These are phyloP conservation scores for Melanostoma scalare DNA, from an alignment of 2,888 invertebrate species.

Conservation along the genomic window DNA sequence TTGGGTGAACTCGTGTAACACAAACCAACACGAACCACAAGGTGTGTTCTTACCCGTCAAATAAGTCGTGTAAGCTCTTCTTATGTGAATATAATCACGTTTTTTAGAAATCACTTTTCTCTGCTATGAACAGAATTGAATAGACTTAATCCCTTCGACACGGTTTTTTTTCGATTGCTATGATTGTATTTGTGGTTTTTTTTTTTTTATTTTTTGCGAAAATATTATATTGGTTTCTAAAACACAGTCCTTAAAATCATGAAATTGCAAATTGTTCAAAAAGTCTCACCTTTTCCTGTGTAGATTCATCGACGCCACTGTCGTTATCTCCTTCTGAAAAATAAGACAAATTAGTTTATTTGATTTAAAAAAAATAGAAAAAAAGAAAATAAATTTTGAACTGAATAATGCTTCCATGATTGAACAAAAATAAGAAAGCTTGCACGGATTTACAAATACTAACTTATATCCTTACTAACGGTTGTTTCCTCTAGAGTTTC, in stretches of 20 bases:
- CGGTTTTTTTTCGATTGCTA: too few relatives aligned
- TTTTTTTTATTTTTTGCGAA: background rate
- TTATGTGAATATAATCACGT: too few relatives aligned
- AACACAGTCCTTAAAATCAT: background rate
- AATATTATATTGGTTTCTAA: background rate
- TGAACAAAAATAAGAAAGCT: background rate
- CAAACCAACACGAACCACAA: too few relatives aligned
- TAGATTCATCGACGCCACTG: conserved; percentile 91
- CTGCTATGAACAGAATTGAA: too few relatives aligned
- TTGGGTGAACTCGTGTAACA: too few relatives aligned
- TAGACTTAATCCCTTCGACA: too few relatives aligned
- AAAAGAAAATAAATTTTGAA: background rate
- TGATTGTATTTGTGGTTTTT: too few relatives aligned
- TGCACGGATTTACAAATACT: conserved; percentile 21
- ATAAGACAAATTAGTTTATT: conserved; percentile 46
- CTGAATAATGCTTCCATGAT: conserved; percentile 47
- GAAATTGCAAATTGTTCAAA: conserved; percentile 67
- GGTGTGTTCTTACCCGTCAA: too few relatives aligned
- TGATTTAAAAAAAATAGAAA: background rate
- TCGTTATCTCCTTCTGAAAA: conserved; percentile 91
- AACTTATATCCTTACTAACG: conserved; percentile 56
- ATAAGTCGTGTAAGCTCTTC: too few relatives aligned
- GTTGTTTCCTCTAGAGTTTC: conserved; percentile 35
- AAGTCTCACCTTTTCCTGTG: conserved; percentile 89
- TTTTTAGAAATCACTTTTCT: too few relatives aligned